Conservation (phyloP, 2,797 vertebrate species). For the Liparis tanakae region DNA sequence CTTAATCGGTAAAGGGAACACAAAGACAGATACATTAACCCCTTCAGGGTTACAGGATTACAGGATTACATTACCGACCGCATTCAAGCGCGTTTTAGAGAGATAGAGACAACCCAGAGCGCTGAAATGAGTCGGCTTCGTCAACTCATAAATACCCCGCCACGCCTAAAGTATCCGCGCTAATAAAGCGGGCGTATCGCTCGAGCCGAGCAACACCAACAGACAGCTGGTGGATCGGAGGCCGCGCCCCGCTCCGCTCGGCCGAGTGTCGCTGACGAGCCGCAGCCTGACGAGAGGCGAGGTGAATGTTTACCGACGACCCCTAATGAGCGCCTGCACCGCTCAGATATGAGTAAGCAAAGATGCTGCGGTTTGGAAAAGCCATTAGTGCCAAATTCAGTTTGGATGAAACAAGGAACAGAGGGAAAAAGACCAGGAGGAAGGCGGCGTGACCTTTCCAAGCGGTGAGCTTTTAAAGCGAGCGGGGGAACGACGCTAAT, state of each 20-base stretch:
- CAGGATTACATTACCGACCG: too few relatives aligned
- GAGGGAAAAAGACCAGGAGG: slow-evolving; percentile 44
- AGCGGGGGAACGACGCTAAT: slow-evolving; percentile 55
- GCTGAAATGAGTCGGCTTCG: background rate
- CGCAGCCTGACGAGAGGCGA: slow-evolving; percentile 66
- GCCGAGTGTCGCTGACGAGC: slow-evolving; percentile 65
- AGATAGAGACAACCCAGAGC: too few relatives aligned
- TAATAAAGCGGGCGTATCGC: background rate
- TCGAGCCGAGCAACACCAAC: background rate
- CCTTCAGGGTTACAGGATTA: too few relatives aligned
- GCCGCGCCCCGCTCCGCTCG: slow-evolving; percentile 13
- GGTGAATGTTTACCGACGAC: slow-evolving; percentile 63
- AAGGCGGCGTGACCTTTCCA: slow-evolving; percentile 61
- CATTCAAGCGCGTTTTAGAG: too few relatives aligned
- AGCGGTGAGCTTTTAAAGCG: slow-evolving; percentile 56
- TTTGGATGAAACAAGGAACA: slow-evolving; percentile 53
- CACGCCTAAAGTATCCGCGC: background rate
- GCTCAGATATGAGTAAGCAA: slow-evolving; percentile 69
- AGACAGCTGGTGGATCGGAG: slow-evolving; percentile 32
- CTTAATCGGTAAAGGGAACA: too few relatives aligned
- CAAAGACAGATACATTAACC: too few relatives aligned
- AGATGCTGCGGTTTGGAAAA: slow-evolving; percentile 65
- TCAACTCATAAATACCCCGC: background rate
- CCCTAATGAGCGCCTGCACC: slow-evolving; percentile 66
- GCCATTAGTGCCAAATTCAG: slow-evolving; percentile 59